These are phyloP conservation scores for Drosophila silvestris DNA, from an alignment of 2,888 invertebrate species.

Conservation along the genomic window DNA sequence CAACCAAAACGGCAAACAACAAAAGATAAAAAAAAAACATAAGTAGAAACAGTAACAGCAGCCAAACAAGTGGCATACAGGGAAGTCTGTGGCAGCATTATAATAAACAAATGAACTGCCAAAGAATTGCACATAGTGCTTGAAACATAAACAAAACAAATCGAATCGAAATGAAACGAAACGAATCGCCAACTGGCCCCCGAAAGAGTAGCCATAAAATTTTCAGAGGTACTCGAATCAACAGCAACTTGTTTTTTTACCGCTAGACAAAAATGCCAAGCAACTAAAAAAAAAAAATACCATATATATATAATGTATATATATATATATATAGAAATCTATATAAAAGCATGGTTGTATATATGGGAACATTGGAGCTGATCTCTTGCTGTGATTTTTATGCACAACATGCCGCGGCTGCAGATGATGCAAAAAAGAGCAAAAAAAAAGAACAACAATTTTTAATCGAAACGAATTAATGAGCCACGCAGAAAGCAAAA, in stretches of 20 bases:
- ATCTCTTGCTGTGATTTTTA: slow-evolving; percentile 81
- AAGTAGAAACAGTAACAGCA: slow-evolving; percentile 20
- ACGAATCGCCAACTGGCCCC: slow-evolving; percentile 9
- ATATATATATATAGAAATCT: slow-evolving; percentile 14
- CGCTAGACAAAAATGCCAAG: slow-evolving; percentile 71
- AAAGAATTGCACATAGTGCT: slow-evolving; percentile 70
- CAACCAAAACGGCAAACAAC: slow-evolving; percentile 41
- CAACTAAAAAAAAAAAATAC: slow-evolving; percentile 11
- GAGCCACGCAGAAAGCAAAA: slow-evolving; percentile 71
- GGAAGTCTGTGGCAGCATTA: slow-evolving; percentile 71
- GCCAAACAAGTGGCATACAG: slow-evolving; percentile 71
- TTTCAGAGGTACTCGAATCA: slow-evolving; percentile 65
- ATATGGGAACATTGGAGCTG: slow-evolving; percentile 36
- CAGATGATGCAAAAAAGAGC: slow-evolving; percentile 58
- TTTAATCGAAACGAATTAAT: slow-evolving; percentile 81
- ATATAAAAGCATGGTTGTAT: neutral
- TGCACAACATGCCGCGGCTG: slow-evolving; percentile 72
- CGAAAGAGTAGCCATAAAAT: slow-evolving; percentile 58
- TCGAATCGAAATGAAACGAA: neutral
- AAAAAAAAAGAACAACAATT: slow-evolving; percentile 54
- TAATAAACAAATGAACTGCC: slow-evolving; percentile 78
- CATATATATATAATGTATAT: slow-evolving; percentile 21
- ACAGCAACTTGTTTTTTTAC: slow-evolving; percentile 75
- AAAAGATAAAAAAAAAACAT: slow-evolving; percentile 22
- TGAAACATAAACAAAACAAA: slow-evolving; percentile 72